These are phyloP conservation scores for Siderastrea radians DNA, from an alignment of 92 coral and sea anemone genomes.

Conservation along the genomic window DNA sequence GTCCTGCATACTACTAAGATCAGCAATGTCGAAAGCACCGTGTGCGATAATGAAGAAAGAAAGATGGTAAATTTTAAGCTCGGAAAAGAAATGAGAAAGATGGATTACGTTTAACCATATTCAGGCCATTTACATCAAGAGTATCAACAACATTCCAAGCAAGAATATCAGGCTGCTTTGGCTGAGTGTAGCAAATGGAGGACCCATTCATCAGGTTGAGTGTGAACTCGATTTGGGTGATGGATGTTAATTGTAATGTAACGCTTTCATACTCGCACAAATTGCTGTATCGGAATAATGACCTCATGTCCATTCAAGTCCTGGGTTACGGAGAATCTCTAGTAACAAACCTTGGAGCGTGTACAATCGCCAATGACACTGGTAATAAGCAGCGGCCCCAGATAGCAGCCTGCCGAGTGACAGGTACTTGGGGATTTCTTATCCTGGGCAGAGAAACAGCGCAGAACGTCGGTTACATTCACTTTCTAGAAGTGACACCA, in stretches of 20 bases:
- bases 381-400: slow-evolving; percentile 13
- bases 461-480: slow-evolving; percentile 1
- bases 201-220: slow-evolving; percentile 18
- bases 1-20: no score
- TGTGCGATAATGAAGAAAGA: no score
- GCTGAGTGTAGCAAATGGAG: slow-evolving; percentile 24
- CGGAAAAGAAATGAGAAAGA: no score
- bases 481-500: background rate
- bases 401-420: slow-evolving; percentile 27
- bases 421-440: slow-evolving; percentile 26
- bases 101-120: no score
- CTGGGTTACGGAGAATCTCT: slow-evolving; percentile 16
- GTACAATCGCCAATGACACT: slow-evolving; percentile 8
- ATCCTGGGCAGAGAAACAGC: background rate
- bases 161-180: slow-evolving; percentile 28
- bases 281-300: slow-evolving; percentile 13
- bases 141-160: background rate
- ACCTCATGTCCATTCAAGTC: background rate
- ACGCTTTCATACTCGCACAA: slow-evolving; percentile 23
- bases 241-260: slow-evolving; percentile 1
- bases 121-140: background rate
- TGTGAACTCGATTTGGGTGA: slow-evolving; percentile 1
- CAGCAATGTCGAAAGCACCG: no score
- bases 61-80: no score
- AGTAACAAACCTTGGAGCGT: slow-evolving; percentile 22